These are phyloP conservation scores for Lacanobia wlatinum DNA, from an alignment of 2,888 invertebrate genomes.

Conservation along the genomic window DNA sequence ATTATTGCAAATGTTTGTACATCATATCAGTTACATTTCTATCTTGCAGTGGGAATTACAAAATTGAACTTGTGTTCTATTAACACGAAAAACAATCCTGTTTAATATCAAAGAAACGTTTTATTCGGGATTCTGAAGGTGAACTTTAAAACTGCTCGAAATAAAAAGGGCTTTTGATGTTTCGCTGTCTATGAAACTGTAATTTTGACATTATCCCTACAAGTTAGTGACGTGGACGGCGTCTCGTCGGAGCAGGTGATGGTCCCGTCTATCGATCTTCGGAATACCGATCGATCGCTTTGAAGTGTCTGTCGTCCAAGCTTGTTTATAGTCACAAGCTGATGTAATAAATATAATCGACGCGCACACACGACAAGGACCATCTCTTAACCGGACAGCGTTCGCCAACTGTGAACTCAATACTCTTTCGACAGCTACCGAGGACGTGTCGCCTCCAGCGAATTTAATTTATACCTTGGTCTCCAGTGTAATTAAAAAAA, in stretches of 20 bases:
- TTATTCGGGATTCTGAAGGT: conserved; percentile 21
- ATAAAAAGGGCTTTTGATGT: conserved; percentile 62
- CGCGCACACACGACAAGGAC: conserved; percentile 84
- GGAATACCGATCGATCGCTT: conserved; percentile 87
- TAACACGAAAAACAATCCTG: conserved; percentile 24
- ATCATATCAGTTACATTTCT: conserved; percentile 64
- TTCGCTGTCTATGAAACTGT: conserved; percentile 27
- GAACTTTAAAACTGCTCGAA: conserved; percentile 28
- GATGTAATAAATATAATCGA: conserved; percentile 90
- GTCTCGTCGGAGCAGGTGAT: conserved; percentile 61
- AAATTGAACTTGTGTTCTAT: conserved; percentile 25
- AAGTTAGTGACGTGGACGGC: conserved; percentile 49
- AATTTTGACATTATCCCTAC: conserved; percentile 54
- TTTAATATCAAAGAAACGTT: conserved; percentile 27
- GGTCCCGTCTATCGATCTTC: conserved; percentile 78
- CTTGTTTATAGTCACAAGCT: conserved; percentile 85
- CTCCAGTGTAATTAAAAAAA: conserved; percentile 61
- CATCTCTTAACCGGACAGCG: conserved; percentile 80
- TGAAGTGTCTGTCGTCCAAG: conserved; percentile 84
- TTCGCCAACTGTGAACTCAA: conserved; percentile 86
- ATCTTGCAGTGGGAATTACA: conserved; percentile 33
- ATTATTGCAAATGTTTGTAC: conserved; percentile 76
- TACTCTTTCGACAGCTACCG: conserved; percentile 86
- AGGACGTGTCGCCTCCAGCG: conserved; percentile 84
- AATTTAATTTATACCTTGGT: conserved; percentile 66